phyloP scores from a whole-genome alignment of 2,113 vertebrate species.

The Capreolus pygargus region DNA sequence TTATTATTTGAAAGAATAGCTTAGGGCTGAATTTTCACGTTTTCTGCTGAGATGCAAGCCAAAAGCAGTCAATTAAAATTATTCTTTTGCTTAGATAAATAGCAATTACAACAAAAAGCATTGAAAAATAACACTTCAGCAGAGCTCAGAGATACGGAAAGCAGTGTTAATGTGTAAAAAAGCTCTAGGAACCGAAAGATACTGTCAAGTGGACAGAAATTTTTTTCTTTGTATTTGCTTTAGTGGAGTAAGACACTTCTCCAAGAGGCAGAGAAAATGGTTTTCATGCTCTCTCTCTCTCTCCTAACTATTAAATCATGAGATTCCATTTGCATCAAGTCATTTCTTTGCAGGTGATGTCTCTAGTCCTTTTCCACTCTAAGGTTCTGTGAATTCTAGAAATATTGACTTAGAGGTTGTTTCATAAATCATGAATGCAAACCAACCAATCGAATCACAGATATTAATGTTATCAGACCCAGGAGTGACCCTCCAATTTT shows the following conservation, averaged over 20 bases:
- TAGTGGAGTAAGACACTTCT: neutral
- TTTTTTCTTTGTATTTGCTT: neutral
- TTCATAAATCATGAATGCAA: neutral
- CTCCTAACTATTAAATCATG: neutral
- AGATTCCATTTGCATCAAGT: neutral
- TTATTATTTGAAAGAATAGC: conserved; percentile 22
- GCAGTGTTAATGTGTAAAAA: neutral
- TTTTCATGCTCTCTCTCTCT: neutral
- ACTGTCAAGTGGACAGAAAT: neutral
- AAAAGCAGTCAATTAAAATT: neutral
- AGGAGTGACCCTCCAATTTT: neutral
- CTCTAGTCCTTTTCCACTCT: neutral
- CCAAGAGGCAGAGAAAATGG: neutral
- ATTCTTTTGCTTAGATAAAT: conserved; percentile 17
- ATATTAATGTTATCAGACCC: neutral
- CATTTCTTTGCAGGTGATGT: neutral
- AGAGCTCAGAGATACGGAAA: neutral
- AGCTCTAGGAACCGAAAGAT: neutral
- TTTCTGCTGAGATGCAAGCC: neutral
- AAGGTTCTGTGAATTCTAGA: neutral
- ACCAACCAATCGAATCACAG: neutral
- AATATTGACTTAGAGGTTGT: neutral
- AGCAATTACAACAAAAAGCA: neutral
- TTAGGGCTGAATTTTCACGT: conserved; percentile 26
- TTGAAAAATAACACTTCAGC: neutral